Percentiles rank a stretch among this genome's conserved stretches.
phyloP scores from a whole-genome alignment of 2,888 invertebrate species.

The Heliconius cydno region DNA sequence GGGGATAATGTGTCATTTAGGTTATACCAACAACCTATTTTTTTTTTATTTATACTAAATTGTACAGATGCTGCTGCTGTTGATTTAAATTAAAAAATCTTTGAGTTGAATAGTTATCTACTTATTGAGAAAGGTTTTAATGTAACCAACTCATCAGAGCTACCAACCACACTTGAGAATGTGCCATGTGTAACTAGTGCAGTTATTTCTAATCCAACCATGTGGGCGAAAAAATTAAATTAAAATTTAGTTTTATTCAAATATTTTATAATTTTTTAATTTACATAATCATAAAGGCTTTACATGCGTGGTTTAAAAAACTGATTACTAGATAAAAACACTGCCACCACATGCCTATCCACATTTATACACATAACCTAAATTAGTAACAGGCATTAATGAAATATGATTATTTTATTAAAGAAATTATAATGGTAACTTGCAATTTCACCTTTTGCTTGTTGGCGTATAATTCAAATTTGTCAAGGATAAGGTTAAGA shows the following conservation, averaged over 20 bases:
- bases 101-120: too few species aligned
- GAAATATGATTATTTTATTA: neutral
- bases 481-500: slow-evolving; percentile 29
- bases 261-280: too few species aligned
- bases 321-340: neutral
- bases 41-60: too few species aligned
- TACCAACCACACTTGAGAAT: neutral
- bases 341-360: neutral
- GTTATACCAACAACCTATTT: too few species aligned
- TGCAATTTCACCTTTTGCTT: slow-evolving; percentile 15
- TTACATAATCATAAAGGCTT: too few species aligned
- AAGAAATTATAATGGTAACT: neutral
- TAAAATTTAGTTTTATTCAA: too few species aligned
- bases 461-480: slow-evolving; percentile 20
- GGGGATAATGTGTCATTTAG: slow-evolving; percentile 53
- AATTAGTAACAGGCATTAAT: neutral
- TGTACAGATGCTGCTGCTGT: too few species aligned
- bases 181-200: neutral
- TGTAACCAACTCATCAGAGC: neutral
- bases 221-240: too few species aligned
- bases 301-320: neutral
- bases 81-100: too few species aligned
- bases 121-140: neutral
- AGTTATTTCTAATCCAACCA: neutral
- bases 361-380: slow-evolving; percentile 12